Conservation (phyloP, 2,888 invertebrate species). For the Blastobasis adustella region DNA sequence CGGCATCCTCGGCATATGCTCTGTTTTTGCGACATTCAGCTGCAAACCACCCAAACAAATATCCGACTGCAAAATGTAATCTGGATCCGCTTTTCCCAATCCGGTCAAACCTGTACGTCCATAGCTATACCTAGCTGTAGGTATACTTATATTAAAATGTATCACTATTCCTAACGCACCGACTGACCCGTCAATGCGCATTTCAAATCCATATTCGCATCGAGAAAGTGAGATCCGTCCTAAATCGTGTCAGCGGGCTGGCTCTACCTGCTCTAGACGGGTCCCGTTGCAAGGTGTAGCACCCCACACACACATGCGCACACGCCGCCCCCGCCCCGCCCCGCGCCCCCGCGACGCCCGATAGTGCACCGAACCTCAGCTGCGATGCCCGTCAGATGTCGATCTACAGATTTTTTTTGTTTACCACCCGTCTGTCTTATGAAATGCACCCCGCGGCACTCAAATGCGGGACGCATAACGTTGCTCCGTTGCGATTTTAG, state of each 20-base stretch:
- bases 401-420: slow-evolving; percentile 54
- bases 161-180: too few species aligned
- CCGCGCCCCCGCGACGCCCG: slow-evolving; percentile 29
- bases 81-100: too few species aligned
- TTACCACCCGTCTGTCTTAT: slow-evolving; percentile 15
- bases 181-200: too few species aligned
- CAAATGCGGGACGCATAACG: not conserved
- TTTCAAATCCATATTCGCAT: slow-evolving; percentile 46
- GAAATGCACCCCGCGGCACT: slow-evolving; percentile 9
- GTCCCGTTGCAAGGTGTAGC: slow-evolving; percentile 71
- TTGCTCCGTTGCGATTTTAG: not conserved
- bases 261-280: slow-evolving; percentile 60
- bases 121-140: too few species aligned
- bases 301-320: slow-evolving; percentile 45
- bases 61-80: too few species aligned
- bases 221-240: slow-evolving; percentile 55
- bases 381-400: slow-evolving; percentile 58
- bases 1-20: too few species aligned
- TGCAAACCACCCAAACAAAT: too few species aligned
- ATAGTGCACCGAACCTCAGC: slow-evolving; percentile 59
- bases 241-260: slow-evolving; percentile 55
- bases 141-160: not conserved
- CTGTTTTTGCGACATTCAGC: too few species aligned
- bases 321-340: slow-evolving; percentile 33
- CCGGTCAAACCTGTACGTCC: too few species aligned